phyloP scores from a whole-genome alignment of 2,888 invertebrate species.

The Imbricaverruca yamaguchii region DNA sequence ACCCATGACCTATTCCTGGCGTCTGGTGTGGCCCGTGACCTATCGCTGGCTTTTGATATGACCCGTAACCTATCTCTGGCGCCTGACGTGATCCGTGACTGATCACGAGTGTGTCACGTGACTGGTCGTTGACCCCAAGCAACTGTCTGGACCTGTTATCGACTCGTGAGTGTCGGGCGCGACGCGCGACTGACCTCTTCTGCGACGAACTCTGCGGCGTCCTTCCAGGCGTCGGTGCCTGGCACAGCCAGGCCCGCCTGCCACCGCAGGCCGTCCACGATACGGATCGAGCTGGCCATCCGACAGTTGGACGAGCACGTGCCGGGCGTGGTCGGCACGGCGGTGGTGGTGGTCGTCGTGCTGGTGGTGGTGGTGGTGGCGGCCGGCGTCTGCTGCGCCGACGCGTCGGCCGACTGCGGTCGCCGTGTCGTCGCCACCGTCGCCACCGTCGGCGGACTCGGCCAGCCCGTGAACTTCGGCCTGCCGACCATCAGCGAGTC shows the following conservation, averaged over 20 bases:
- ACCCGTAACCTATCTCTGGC: no score
- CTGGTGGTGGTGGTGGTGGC: slow-evolving; percentile 32
- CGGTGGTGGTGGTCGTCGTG: slow-evolving; percentile 30
- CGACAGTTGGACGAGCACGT: slow-evolving; percentile 32
- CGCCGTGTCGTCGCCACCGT: neutral
- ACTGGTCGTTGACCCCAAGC: no score
- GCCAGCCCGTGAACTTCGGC: slow-evolving; percentile 28
- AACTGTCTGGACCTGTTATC: no score
- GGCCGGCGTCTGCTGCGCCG: slow-evolving; percentile 5
- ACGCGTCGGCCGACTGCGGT: neutral
- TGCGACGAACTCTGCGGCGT: slow-evolving; percentile 30
- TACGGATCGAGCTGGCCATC: slow-evolving; percentile 30
- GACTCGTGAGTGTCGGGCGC: no score
- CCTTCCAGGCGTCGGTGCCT: slow-evolving; percentile 31
- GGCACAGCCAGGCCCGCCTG: slow-evolving; percentile 31
- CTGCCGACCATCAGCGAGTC: neutral
- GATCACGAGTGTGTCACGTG: no score
- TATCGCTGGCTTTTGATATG: no score
- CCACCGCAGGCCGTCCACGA: slow-evolving; percentile 32
- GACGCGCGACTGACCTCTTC: slow-evolving; percentile 25
- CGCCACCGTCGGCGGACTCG: neutral
- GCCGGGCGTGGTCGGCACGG: slow-evolving; percentile 32
- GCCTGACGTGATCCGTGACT: no score
- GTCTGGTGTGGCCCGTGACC: no score
- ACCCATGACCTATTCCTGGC: no score